A percentile compares a stretch with the other conserved stretches of the same genome.
These are phyloP conservation scores for Trichopria drosophilae DNA, from an alignment of 2,888 invertebrate species.

Conservation along the genomic window DNA sequence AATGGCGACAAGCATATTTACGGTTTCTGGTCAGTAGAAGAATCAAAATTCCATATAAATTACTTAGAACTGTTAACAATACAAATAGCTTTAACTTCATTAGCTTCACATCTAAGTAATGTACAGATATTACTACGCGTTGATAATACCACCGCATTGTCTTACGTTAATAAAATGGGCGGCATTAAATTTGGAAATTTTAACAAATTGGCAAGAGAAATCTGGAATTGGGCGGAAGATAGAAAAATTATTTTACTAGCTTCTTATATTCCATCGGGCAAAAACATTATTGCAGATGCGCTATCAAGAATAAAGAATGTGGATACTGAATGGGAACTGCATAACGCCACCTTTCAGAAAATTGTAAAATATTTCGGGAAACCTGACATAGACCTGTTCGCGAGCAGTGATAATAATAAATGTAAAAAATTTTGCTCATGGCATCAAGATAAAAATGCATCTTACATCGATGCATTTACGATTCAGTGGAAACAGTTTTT, in stretches of 20 bases:
- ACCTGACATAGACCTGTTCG: constrained; percentile 31
- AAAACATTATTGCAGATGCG: constrained; percentile 36
- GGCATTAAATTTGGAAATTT: constrained; percentile 29
- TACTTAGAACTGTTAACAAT: no score
- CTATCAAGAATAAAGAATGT: constrained; percentile 35
- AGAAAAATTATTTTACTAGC: constrained; percentile 33
- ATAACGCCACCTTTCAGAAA: constrained; percentile 9
- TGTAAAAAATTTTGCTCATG: constrained; percentile 20
- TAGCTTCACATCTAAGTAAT: no score
- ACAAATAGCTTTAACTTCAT: no score
- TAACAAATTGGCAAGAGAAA: constrained; percentile 26
- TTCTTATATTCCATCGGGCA: constrained; percentile 32
- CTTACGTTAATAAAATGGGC: constrained; percentile 37
- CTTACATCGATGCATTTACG: constrained; percentile 29
- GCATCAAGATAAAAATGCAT: constrained; percentile 19
- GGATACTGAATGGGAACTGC: constrained; percentile 34
- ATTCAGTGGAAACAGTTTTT: constrained; percentile 16
- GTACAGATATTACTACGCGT: constrained; percentile 35
- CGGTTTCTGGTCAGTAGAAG: no score
- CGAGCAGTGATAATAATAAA: constrained; percentile 26
- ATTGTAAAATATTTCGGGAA: constrained; percentile 15
- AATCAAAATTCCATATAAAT: no score
- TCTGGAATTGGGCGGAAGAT: constrained; percentile 34
- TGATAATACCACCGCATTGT: constrained; percentile 37
- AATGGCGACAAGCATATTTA: no score